Evolutionary conservation across 2,888 invertebrate genomes (phyloP).

Genomic region (Sphaerophoria taeniata): DNA sequence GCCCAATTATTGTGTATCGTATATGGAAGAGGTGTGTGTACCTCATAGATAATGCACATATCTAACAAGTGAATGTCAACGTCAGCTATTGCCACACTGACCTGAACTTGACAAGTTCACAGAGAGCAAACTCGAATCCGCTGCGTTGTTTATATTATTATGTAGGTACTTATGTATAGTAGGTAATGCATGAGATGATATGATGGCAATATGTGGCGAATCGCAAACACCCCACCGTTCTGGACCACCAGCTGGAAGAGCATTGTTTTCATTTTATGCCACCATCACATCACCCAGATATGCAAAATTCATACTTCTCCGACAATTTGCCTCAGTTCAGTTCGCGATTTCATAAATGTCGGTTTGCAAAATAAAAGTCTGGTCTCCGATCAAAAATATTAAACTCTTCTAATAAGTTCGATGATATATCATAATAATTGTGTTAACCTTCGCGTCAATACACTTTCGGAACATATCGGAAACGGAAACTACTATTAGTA

Average conservation of each 20-base stretch:
- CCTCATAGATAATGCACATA: slow-evolving; percentile 32
- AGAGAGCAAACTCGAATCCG: slow-evolving; percentile 37
- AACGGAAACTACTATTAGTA: neutral
- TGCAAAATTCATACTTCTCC: slow-evolving; percentile 15
- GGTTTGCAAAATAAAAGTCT: slow-evolving; percentile 47
- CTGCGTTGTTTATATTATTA: slow-evolving; percentile 35
- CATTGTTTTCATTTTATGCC: slow-evolving; percentile 11
- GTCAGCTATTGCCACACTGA: slow-evolving; percentile 68
- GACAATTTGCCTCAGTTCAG: slow-evolving; percentile 56
- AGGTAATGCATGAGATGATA: too few species aligned
- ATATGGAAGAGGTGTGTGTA: neutral
- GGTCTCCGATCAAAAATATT: neutral
- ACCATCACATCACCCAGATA: slow-evolving; percentile 32
- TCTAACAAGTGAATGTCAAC: slow-evolving; percentile 64
- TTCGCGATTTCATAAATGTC: slow-evolving; percentile 61
- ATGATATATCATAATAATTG: too few species aligned
- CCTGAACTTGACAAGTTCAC: slow-evolving; percentile 71
- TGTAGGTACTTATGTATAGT: slow-evolving; percentile 26
- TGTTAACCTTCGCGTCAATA: neutral
- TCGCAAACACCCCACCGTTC: slow-evolving; percentile 34
- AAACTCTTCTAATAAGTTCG: too few species aligned
- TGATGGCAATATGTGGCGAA: neutral
- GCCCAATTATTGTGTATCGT: slow-evolving; percentile 11
- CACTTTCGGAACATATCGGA: neutral
- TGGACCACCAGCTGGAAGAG: slow-evolving; percentile 46